phyloP scores from a whole-genome alignment of 92 coral and sea anemone species.

The Epizoanthus fatuus region DNA sequence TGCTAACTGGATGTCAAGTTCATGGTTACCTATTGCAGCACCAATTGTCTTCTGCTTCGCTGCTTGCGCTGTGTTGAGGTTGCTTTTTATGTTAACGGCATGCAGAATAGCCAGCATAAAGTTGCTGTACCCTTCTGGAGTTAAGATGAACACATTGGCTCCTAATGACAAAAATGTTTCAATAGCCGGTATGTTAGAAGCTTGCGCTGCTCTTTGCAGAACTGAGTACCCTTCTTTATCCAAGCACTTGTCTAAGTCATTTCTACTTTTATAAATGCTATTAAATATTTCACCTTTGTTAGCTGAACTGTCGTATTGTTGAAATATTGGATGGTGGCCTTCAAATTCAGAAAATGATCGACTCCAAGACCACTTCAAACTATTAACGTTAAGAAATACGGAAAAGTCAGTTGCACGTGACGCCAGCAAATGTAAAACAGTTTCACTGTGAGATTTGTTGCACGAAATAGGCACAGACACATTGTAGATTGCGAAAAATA shows the following conservation, averaged over 20 bases:
- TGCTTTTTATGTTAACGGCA: neutral
- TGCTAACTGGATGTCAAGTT: neutral
- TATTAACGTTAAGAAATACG: neutral
- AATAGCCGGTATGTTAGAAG: conserved; percentile 2
- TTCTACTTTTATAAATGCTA: neutral
- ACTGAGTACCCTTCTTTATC: neutral
- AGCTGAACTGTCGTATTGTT: neutral
- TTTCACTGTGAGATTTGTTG: neutral
- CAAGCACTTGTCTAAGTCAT: neutral
- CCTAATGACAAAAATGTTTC: neutral
- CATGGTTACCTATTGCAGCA: neutral
- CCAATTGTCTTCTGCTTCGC: neutral
- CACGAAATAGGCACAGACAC: neutral
- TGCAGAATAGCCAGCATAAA: neutral
- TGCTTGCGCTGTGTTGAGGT: neutral
- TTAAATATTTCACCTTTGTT: neutral
- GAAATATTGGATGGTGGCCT: neutral
- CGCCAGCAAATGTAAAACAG: neutral
- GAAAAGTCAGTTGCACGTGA: neutral
- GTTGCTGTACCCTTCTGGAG: neutral
- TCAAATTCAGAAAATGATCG: neutral
- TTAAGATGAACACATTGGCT: neutral
- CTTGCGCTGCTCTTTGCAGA: conserved; percentile 12
- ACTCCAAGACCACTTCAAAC: neutral
- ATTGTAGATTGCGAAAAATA: neutral